phyloP scores from a whole-genome alignment of 2,113 vertebrate genomes.

The Beaufortia kweichowensis region DNA sequence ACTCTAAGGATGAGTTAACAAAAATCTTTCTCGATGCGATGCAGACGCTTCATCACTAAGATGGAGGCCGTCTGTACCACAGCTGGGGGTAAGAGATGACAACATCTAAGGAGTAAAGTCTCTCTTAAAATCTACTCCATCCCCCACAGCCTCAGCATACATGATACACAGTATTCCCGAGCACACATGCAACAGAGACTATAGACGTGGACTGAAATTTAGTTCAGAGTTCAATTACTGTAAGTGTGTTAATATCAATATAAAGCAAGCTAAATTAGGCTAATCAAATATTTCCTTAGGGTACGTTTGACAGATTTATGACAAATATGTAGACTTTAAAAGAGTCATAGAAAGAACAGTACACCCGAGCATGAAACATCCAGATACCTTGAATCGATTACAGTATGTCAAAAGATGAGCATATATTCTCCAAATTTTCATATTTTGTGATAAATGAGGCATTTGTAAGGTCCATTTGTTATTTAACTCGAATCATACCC shows the following conservation, averaged over 20 bases:
- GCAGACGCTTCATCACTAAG: slow-evolving; percentile 56
- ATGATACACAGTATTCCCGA: not conserved
- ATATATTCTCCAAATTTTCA: slow-evolving; percentile 10
- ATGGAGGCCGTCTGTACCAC: slow-evolving; percentile 56
- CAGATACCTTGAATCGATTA: not conserved
- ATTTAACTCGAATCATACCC: slow-evolving; percentile 70
- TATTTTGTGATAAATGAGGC: slow-evolving; percentile 70
- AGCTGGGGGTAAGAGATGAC: slow-evolving; percentile 58
- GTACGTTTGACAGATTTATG: not conserved
- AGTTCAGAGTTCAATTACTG: not conserved
- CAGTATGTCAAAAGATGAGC: not conserved
- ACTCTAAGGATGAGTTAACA: slow-evolving; percentile 45
- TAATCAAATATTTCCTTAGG: not conserved
- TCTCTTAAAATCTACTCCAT: slow-evolving; percentile 46
- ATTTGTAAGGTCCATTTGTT: slow-evolving; percentile 70
- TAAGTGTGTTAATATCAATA: not conserved
- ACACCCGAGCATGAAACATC: not conserved
- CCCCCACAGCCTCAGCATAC: not conserved
- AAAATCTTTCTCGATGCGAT: slow-evolving; percentile 60
- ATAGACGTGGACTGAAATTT: not conserved
- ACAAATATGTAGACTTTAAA: not conserved
- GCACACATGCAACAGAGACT: not conserved
- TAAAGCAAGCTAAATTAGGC: not conserved
- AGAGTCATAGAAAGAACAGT: not conserved
- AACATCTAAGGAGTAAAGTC: slow-evolving; percentile 60